Conservation (phyloP, 2,888 invertebrate species). For the Therioaphis trifolii region DNA sequence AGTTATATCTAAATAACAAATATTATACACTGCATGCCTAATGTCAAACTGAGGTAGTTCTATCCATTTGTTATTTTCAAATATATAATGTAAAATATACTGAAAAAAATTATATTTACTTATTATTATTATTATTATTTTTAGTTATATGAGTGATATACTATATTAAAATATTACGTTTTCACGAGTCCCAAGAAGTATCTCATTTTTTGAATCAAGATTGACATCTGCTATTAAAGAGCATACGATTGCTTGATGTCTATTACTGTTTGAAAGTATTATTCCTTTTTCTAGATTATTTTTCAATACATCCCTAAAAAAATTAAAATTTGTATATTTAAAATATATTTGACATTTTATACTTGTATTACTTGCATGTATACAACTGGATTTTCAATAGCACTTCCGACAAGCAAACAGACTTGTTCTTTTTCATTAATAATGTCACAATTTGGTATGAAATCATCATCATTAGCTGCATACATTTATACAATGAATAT, state of each 20-base stretch:
- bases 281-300: constrained; percentile 70
- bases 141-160: neutral
- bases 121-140: neutral
- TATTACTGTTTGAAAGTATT: constrained; percentile 71
- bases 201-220: constrained; percentile 78
- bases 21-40: constrained; percentile 74
- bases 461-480: neutral
- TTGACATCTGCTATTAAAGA: constrained; percentile 77
- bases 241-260: constrained; percentile 74
- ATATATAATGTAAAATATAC: constrained; percentile 72
- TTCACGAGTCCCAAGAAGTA: constrained; percentile 77
- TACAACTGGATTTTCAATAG: constrained; percentile 72
- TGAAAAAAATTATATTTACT: constrained; percentile 66
- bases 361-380: constrained; percentile 61
- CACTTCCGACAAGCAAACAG: constrained; percentile 73
- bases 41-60: constrained; percentile 66
- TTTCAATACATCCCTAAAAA: constrained; percentile 70
- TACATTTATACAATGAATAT: neutral
- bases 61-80: constrained; percentile 70
- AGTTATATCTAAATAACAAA: constrained; percentile 75
- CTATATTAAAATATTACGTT: constrained; percentile 70
- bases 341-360: constrained; percentile 22
- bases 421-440: constrained; percentile 68
- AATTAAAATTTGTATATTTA: neutral
- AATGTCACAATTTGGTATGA: constrained; percentile 29